Evolutionary conservation across 2,113 vertebrate species (phyloP).

Genomic region (Neogale vison): DNA sequence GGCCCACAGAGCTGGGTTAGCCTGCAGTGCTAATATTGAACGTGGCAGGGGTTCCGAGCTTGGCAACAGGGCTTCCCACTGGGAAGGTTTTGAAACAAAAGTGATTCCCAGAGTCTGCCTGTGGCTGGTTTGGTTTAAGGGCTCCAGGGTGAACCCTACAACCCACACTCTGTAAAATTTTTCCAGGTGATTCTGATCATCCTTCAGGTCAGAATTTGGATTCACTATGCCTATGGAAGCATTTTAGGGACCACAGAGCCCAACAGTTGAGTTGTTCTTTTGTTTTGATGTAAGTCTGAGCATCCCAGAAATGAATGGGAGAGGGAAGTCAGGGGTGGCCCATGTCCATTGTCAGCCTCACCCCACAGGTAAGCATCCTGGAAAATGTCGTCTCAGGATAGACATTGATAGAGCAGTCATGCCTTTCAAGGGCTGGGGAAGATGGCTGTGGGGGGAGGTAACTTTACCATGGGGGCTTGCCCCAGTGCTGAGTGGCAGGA

Average conservation of each 20-base stretch:
- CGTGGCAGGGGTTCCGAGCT: fast-evolving
- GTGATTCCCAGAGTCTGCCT: fast-evolving
- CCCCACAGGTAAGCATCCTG: neutral
- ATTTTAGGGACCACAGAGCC: neutral
- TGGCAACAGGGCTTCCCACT: neutral
- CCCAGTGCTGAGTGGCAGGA: neutral
- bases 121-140: fast-evolving
- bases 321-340: neutral
- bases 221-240: neutral
- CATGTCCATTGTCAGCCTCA: fast-evolving
- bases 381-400: neutral
- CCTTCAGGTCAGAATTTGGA: neutral
- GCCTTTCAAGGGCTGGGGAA: neutral
- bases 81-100: neutral
- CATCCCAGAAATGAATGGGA: neutral
- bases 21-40: fast-evolving
- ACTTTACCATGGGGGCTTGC: neutral
- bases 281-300: neutral
- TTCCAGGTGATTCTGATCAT: neutral
- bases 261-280: neutral
- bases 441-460: neutral
- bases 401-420: fast-evolving
- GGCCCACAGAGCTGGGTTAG: neutral
- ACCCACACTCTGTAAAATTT: fast-evolving
- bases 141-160: neutral